A percentile compares a stretch with the other conserved stretches of the same genome.
These are phyloP conservation scores for Aegypius monachus DNA, from an alignment of 2,113 vertebrate genomes.

Conservation along the genomic window DNA sequence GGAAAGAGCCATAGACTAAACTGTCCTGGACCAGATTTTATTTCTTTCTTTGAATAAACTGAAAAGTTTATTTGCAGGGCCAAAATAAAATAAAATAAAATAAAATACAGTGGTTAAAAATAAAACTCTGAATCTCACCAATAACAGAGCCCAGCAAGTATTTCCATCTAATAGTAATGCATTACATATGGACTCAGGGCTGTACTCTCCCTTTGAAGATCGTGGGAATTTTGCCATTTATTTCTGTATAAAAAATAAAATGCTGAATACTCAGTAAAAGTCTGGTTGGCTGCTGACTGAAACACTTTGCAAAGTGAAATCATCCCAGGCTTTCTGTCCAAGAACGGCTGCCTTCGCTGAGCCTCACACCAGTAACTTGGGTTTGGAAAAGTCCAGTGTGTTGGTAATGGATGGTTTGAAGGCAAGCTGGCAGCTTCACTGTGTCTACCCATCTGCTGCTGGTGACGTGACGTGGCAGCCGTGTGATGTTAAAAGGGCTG, in stretches of 20 bases:
- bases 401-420: not conserved
- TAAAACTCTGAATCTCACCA: not conserved
- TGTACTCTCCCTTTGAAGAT: not conserved
- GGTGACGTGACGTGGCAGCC: rapidly evolving
- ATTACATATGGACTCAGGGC: not conserved
- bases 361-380: not conserved
- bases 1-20: not conserved
- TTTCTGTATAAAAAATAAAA: not conserved
- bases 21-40: not conserved
- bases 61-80: not conserved
- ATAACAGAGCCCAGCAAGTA: not conserved
- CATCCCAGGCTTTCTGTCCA: not conserved
- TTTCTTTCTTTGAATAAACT: not conserved
- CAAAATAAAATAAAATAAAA: not conserved
- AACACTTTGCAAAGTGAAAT: not conserved
- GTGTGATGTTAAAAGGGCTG: not conserved
- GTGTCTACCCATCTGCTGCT: not conserved
- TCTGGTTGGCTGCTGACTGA: not conserved
- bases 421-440: not conserved
- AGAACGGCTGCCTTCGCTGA: not conserved
- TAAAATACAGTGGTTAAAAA: not conserved
- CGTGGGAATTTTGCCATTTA: not conserved
- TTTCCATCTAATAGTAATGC: not conserved
- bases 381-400: not conserved
- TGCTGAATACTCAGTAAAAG: not conserved